These are phyloP conservation scores for Adoxophyes honmai DNA, from an alignment of 1,140 invertebrate genomes.

Conservation along the genomic window DNA sequence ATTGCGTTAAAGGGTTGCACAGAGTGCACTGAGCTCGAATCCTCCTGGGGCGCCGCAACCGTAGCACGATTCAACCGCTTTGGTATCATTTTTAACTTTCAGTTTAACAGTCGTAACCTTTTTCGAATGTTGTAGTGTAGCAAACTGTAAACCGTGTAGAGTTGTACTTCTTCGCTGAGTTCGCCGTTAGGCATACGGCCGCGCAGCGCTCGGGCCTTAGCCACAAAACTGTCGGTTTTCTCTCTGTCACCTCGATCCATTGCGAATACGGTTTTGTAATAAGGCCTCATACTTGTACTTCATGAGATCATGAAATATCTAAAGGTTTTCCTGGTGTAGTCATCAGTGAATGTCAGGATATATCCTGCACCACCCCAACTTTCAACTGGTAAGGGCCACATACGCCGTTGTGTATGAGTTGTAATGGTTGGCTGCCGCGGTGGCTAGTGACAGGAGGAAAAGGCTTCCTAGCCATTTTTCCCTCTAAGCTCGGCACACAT, in stretches of 20 bases:
- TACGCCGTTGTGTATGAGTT: constrained; percentile 13
- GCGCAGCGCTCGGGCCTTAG: background rate
- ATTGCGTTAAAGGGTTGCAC: too few relatives aligned
- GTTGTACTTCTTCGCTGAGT: too few relatives aligned
- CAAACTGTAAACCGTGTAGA: too few relatives aligned
- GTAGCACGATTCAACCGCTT: too few relatives aligned
- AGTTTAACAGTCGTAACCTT: too few relatives aligned
- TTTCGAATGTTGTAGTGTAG: too few relatives aligned
- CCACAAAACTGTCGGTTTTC: constrained; percentile 10
- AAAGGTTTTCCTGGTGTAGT: constrained; percentile 31
- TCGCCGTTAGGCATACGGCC: too few relatives aligned
- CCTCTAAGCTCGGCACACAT: constrained; percentile 14
- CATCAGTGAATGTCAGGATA: constrained; percentile 48
- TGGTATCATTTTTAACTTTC: too few relatives aligned
- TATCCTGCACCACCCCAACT: constrained; percentile 28
- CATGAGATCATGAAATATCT: constrained; percentile 49
- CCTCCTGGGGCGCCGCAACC: too few relatives aligned
- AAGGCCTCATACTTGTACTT: too few relatives aligned
- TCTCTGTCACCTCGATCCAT: background rate
- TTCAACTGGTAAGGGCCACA: background rate
- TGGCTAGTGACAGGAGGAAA: background rate
- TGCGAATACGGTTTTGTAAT: background rate
- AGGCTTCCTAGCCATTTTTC: constrained; percentile 10
- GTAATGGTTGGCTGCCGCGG: background rate
- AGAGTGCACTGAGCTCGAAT: too few relatives aligned